Percentiles rank a stretch among this genome's conserved stretches.
These are phyloP conservation scores for Troglohyphantes excavatus DNA, from an alignment of 2,888 invertebrate species.

Conservation along the genomic window DNA sequence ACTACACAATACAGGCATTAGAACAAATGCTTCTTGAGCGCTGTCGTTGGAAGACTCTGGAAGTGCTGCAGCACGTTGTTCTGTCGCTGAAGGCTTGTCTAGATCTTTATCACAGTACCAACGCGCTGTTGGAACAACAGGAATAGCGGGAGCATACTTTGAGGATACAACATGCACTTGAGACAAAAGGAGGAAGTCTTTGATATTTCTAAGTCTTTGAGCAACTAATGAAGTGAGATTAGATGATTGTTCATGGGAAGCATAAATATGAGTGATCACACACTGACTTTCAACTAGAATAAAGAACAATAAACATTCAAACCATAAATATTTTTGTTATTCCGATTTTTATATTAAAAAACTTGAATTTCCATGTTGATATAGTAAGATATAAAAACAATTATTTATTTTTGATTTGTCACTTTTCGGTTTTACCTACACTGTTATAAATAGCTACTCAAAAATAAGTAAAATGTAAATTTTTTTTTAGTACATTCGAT, in stretches of 20 bases:
- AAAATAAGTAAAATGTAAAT: too few species aligned
- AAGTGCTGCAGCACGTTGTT: background rate
- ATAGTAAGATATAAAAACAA: too few species aligned
- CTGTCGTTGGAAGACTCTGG: background rate
- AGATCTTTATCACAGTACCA: background rate
- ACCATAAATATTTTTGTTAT: too few species aligned
- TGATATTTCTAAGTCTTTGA: conserved; percentile 59
- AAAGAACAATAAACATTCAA: too few species aligned
- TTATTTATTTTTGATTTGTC: too few species aligned
- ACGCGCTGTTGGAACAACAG: background rate
- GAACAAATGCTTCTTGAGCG: conserved; percentile 5
- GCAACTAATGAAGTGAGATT: background rate
- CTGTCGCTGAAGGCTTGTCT: background rate
- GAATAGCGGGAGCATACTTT: conserved; percentile 2
- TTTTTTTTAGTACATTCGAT: too few species aligned
- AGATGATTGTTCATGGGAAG: background rate
- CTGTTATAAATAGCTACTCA: too few species aligned
- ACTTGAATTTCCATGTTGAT: too few species aligned
- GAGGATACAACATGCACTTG: conserved; percentile 33
- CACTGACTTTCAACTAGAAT: conserved; percentile 43
- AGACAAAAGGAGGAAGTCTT: conserved; percentile 49
- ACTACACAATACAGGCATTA: background rate
- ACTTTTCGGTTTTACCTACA: too few species aligned
- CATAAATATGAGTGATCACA: conserved; percentile 59
- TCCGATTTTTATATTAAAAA: too few species aligned